Percentiles rank a stretch among this genome's conserved stretches.
phyloP scores from a whole-genome alignment of 2,797 vertebrate species.

The Squalus acanthias region DNA sequence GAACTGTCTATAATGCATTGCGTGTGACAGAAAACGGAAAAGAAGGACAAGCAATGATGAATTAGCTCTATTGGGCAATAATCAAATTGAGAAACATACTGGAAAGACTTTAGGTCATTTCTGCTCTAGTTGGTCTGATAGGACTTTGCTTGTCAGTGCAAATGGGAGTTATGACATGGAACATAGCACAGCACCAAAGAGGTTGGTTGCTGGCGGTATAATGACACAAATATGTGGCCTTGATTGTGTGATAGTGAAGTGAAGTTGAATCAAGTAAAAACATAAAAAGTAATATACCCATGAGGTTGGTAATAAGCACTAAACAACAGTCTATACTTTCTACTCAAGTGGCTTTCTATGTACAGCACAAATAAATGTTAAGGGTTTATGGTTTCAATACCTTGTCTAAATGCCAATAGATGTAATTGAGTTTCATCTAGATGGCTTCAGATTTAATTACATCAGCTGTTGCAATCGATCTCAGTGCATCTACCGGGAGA shows the following conservation, averaged over 20 bases:
- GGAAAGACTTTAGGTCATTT: neutral
- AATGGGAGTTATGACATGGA: neutral
- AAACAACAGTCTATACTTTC: conserved; percentile 23
- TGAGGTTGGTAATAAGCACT: neutral
- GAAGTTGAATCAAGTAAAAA: neutral
- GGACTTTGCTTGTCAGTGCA: neutral
- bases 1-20: neutral
- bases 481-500: conserved; percentile 32
- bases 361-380: conserved; percentile 40
- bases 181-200: neutral
- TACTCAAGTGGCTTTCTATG: neutral
- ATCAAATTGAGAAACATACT: neutral
- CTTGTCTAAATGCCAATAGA: conserved; percentile 49
- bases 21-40: neutral
- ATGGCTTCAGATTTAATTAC: conserved; percentile 57
- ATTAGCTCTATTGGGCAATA: neutral
- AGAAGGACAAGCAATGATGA: neutral
- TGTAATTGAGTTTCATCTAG: conserved; percentile 58
- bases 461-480: conserved; percentile 47
- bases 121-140: neutral
- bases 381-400: conserved; percentile 45
- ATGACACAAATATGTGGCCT: neutral
- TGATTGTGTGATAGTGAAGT: neutral
- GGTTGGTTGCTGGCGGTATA: neutral
- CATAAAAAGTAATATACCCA: neutral